These are phyloP conservation scores for Holothuria glaberrima DNA, from an alignment of 35 echinoderm and acorn worm genomes.

Conservation along the genomic window DNA sequence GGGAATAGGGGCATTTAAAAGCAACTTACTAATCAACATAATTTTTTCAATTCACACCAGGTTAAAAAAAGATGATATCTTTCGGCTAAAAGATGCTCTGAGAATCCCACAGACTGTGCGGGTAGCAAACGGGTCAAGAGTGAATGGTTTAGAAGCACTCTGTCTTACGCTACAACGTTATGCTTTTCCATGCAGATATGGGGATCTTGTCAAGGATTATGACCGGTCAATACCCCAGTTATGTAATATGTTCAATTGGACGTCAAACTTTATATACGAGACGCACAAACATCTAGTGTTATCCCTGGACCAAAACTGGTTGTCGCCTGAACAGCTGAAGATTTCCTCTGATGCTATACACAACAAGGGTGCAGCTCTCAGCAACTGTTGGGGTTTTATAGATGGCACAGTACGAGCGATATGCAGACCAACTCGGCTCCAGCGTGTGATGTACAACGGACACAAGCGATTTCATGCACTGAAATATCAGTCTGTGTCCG, in stretches of 20 bases:
- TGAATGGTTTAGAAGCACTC: neutral
- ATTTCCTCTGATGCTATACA: constrained; percentile 32
- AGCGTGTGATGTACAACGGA: constrained; percentile 57
- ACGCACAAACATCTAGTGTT: constrained; percentile 16
- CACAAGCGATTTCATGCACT: no score
- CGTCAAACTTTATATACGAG: constrained; percentile 28
- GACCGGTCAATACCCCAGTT: constrained; percentile 33
- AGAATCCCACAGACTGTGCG: neutral
- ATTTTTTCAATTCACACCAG: neutral
- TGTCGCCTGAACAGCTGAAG: neutral
- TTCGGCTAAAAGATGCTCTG: neutral
- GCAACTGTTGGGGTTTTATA: constrained; percentile 66
- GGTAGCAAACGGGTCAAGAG: neutral
- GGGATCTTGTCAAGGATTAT: constrained; percentile 16
- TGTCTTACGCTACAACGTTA: neutral
- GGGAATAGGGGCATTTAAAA: no score
- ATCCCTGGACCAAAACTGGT: constrained; percentile 36
- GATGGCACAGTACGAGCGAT: constrained; percentile 65
- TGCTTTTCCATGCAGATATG: constrained; percentile 14
- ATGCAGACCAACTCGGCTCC: constrained; percentile 38
- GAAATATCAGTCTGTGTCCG: no score
- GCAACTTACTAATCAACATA: neutral
- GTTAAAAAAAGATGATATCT: neutral
- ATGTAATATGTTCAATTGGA: neutral
- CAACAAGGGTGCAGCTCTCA: constrained; percentile 34